Base-by-base conservation (phyloP, 2,797 vertebrate species). In the Amazonetta brasiliensis region DNA sequence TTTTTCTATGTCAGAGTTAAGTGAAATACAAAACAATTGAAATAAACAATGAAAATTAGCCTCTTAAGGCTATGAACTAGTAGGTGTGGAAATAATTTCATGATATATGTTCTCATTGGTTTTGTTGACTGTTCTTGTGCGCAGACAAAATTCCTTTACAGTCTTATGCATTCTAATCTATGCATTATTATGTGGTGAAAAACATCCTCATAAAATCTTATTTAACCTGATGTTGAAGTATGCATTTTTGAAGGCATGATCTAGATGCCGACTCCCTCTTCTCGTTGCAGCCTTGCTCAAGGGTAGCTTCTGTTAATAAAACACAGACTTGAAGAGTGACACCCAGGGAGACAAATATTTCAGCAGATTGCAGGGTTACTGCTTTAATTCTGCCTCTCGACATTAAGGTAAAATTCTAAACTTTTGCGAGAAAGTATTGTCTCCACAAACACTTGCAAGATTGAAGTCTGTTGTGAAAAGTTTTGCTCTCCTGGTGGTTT, bases 1-100 rank as follows among this genome's bases (percentile, higher is more conserved):
- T 89, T 94, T 52, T 92, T 90, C 84, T 37, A 17, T 95, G 89
- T 94, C 77, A 39, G 92, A 85, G 76, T 87, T 93, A 52, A 87
- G 26, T 89, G 87, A 94, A 90, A 96, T 91, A 78, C 44, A 54
- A 93, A 78, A 59, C 10, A 92, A 90, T 92, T 91, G 88, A 35
- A 33, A 69, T 79, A 82, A 93, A 85, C 41, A 41, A 77, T 79
- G 78, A 90, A 95, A 93, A 90, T 67, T 79, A 81, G 68, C 30
- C 39, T 90, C 74, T 63, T 92, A 93, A 94, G 88, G 66, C 59
- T 88, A 62, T 87, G 90, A 92, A 66, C 63, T 89, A 68, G 80
- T 58, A 94, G 76, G 75, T 0, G 46, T 88, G 59, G 73, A 94
- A 92, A 82, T 95, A 94, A 95, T 89, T 93, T 94, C 69, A 62